Evolutionary conservation across 37 sponge, comb jelly and placozoan genomes (phyloP), one percentile per base, ranked within the genome.

Genomic region (Agelas oroides): DNA sequence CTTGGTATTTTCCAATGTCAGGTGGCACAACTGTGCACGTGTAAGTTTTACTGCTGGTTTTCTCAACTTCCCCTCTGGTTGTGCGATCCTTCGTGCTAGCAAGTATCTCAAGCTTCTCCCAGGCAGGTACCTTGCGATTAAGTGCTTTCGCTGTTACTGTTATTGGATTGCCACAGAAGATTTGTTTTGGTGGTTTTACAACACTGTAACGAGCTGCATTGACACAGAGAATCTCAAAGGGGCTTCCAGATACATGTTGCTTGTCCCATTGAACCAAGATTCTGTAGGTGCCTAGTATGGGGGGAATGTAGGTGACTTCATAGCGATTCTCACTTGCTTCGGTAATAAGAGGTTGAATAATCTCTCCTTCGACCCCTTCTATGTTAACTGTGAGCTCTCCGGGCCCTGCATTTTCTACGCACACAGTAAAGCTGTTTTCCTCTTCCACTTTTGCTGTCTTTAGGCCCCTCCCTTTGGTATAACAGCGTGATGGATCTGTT

Each of bases 211-310:
- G 38, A 25, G 54, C 32, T 12, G 84, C 75, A 37, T 75, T 35
- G 20, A 37, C 39, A 39, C 71, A 80, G 32, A 55, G 57, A 16
- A 92, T 73, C 23, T 32, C 70, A 65, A 95, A 95, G 2, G 96
- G 96, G 53, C 86, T 84, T 1, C 93, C 93, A 6, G 95, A 92
- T 23, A 97, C 77, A 38, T 94, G 86, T 0, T 80, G 70, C 2
- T 83, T 87, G 38, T 87, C 82, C 97, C 97, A 97, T 39, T 75
- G 60, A 30, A 94, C 84, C 1, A 84, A 68, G 70, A 94, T 92
- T 32, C 75, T 73, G 73, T 94, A 97, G 25, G 78, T 84, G 8
- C 95, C 97, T 3, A 82, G 72, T 13, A 78, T 32, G 36, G 53
- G 59, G 20, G 95, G 82, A 40, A 76, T 53, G 69, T 97, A 97